A percentile compares a stretch with the other conserved stretches of the same genome.
Conservation (phyloP, 2,888 invertebrate genomes). For the Lacanobia oleracea region DNA sequence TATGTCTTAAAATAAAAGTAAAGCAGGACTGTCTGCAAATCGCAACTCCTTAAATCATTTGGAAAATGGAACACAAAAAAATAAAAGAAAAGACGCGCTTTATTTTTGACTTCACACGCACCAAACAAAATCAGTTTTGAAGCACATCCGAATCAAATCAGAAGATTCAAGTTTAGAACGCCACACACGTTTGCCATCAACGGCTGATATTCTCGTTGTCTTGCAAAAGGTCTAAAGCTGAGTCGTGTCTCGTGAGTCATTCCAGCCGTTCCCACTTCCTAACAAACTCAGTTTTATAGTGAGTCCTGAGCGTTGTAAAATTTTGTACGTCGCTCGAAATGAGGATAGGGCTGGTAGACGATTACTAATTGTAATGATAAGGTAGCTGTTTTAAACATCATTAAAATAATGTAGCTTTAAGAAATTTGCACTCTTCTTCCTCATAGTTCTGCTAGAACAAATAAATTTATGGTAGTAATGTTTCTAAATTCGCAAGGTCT, state of each 20-base stretch:
- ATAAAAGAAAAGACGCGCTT: not conserved
- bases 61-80: constrained; percentile 16
- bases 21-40: not conserved
- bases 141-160: constrained; percentile 49
- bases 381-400: not conserved
- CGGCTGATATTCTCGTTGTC: constrained; percentile 32
- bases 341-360: constrained; percentile 57
- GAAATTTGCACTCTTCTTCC: too few relatives aligned
- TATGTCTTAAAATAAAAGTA: not conserved
- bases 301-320: constrained; percentile 58
- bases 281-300: constrained; percentile 62
- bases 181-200: constrained; percentile 57
- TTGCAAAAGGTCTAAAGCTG: constrained; percentile 61
- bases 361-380: not conserved
- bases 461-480: too few relatives aligned
- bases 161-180: constrained; percentile 50
- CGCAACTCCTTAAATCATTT: not conserved
- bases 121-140: constrained; percentile 37
- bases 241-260: constrained; percentile 63
- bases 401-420: not conserved
- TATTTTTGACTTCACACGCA: constrained; percentile 14
- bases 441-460: too few relatives aligned
- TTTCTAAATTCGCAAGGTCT: too few relatives aligned
- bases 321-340: constrained; percentile 41
- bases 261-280: constrained; percentile 50